Conservation (phyloP, 2,113 vertebrate species). For the Gallinago paraguaiae region DNA sequence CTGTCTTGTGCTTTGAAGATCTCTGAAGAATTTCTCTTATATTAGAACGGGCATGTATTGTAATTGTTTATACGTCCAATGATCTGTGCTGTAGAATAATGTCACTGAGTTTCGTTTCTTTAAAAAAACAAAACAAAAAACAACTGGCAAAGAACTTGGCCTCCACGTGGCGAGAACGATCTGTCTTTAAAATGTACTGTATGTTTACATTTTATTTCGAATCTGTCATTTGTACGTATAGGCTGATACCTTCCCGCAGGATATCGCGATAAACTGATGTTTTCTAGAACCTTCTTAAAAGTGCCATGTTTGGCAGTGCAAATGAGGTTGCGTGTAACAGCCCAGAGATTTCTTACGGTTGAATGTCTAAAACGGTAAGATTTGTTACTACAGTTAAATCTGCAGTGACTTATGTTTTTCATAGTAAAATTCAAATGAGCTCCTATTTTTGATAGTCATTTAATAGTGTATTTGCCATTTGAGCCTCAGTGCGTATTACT, state of each 20-base stretch:
- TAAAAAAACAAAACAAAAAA: slow-evolving; percentile 45
- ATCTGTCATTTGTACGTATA: slow-evolving; percentile 69
- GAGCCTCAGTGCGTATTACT: slow-evolving; percentile 82
- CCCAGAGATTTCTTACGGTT: slow-evolving; percentile 81
- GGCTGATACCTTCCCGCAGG: slow-evolving; percentile 64
- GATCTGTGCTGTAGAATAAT: slow-evolving; percentile 77
- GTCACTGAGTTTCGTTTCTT: slow-evolving; percentile 64
- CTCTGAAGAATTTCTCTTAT: slow-evolving; percentile 76
- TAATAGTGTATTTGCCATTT: slow-evolving; percentile 94
- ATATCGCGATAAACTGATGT: slow-evolving; percentile 63
- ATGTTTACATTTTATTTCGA: slow-evolving; percentile 80
- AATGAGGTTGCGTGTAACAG: slow-evolving; percentile 76
- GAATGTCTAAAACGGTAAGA: slow-evolving; percentile 79
- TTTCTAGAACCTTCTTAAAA: slow-evolving; percentile 79
- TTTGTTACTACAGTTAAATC: slow-evolving; percentile 68
- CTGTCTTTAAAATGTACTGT: slow-evolving; percentile 78
- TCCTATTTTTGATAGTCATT: slow-evolving; percentile 94
- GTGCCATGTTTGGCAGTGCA: slow-evolving; percentile 81
- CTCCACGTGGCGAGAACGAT: slow-evolving; percentile 66
- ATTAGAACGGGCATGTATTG: slow-evolving; percentile 81
- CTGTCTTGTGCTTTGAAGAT: slow-evolving; percentile 82
- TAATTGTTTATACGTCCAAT: slow-evolving; percentile 79
- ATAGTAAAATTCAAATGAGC: slow-evolving; percentile 83
- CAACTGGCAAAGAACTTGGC: slow-evolving; percentile 66
- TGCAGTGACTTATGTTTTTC: slow-evolving; percentile 80